phyloP scores from a whole-genome alignment of 2,888 invertebrate species.

The Encarsia formosa region DNA sequence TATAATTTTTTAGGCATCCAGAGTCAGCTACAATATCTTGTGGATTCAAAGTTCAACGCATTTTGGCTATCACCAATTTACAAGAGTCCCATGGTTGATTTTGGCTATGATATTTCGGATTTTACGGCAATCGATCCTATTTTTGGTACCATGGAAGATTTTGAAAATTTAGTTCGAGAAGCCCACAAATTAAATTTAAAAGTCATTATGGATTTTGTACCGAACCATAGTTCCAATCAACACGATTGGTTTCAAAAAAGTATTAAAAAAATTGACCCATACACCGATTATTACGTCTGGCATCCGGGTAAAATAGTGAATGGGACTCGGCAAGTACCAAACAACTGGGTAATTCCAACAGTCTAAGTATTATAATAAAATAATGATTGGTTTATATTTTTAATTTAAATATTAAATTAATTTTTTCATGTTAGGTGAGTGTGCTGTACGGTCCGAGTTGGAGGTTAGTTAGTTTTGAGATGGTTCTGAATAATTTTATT shows the following conservation, averaged over 20 bases:
- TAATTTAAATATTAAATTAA: background rate
- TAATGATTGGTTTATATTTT: background rate
- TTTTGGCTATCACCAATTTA: conserved; percentile 71
- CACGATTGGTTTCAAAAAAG: conserved; percentile 78
- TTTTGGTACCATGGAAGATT: conserved; percentile 69
- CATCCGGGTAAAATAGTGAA: conserved; percentile 55
- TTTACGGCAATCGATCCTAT: conserved; percentile 64
- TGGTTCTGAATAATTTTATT: too few relatives aligned
- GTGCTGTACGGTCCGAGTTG: conserved; percentile 11
- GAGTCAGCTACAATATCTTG: conserved; percentile 60
- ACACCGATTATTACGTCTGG: conserved; percentile 78
- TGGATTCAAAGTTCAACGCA: conserved; percentile 64
- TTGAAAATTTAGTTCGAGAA: conserved; percentile 59
- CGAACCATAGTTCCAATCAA: conserved; percentile 69
- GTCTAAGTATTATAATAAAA: too few relatives aligned
- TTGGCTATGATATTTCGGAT: conserved; percentile 74
- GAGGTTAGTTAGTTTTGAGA: conserved; percentile 64
- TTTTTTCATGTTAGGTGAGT: background rate
- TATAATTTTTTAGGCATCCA: conserved; percentile 58
- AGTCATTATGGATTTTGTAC: conserved; percentile 64
- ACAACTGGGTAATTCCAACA: conserved; percentile 65
- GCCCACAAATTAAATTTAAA: conserved; percentile 53
- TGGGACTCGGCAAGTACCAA: conserved; percentile 59
- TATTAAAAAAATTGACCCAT: conserved; percentile 57
- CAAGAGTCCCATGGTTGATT: conserved; percentile 65